These are phyloP conservation scores for Lemur catta DNA, from an alignment of 2,797 vertebrate genomes.

Conservation along the genomic window DNA sequence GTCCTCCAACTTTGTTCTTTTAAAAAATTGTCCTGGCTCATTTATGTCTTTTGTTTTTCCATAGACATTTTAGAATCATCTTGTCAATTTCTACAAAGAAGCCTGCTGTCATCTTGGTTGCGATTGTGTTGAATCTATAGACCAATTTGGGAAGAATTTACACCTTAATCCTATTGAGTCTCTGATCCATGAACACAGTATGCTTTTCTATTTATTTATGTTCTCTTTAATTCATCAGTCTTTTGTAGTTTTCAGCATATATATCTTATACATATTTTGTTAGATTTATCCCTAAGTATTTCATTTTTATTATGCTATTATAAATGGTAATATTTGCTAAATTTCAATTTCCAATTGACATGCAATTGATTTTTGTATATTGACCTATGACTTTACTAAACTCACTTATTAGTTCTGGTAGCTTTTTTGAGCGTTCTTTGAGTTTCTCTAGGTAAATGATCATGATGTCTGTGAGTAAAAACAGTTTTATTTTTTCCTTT, in stretches of 20 bases:
- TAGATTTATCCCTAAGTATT: slow-evolving; percentile 5
- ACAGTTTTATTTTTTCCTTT: slow-evolving; percentile 13
- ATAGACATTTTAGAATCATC: not conserved
- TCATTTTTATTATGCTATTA: not conserved
- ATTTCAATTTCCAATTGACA: slow-evolving; percentile 6
- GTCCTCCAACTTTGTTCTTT: not conserved
- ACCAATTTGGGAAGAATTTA: not conserved
- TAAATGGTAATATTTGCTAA: not conserved
- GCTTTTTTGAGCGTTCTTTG: not conserved
- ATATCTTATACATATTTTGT: not conserved
- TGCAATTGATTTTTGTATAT: not conserved
- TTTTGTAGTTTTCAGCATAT: not conserved
- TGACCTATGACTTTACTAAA: not conserved
- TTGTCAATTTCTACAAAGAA: slow-evolving; percentile 11
- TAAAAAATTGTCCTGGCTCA: not conserved
- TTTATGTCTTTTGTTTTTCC: not conserved
- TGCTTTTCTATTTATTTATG: not conserved
- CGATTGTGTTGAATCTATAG: not conserved
- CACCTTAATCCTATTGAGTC: not conserved
- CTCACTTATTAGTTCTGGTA: not conserved
- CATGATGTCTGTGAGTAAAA: not conserved
- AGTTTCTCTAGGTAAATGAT: not conserved
- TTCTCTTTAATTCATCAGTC: not conserved
- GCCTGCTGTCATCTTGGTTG: not conserved
- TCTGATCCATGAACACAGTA: not conserved